Conservation (phyloP, 2,888 invertebrate species). For the Bimastos eiseni region DNA sequence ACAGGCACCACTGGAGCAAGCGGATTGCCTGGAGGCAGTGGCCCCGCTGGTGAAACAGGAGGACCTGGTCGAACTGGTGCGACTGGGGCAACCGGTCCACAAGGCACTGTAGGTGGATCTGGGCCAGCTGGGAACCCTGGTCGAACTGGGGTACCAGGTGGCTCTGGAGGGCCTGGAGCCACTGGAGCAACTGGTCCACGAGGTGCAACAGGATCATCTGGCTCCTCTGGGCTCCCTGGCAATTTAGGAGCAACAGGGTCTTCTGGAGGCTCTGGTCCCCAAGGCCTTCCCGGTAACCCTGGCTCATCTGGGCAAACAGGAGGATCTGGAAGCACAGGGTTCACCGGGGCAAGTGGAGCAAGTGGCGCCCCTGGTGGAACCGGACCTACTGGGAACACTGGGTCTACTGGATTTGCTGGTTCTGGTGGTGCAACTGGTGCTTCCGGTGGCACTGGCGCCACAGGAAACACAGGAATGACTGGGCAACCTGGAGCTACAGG, state of each 20-base stretch:
- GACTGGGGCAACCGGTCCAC: slow-evolving; percentile 25
- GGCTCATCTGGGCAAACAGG: slow-evolving; percentile 25
- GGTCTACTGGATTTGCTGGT: slow-evolving; percentile 21
- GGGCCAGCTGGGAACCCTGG: slow-evolving; percentile 35
- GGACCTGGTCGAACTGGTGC: slow-evolving; percentile 13
- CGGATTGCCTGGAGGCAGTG: not conserved
- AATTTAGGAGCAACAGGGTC: slow-evolving; percentile 31
- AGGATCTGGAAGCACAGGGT: slow-evolving; percentile 24
- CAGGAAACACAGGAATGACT: slow-evolving; percentile 21
- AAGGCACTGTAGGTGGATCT: slow-evolving; percentile 27
- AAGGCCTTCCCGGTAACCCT: slow-evolving; percentile 25
- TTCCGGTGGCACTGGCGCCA: slow-evolving; percentile 19
- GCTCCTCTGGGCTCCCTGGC: slow-evolving; percentile 36
- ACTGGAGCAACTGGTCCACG: slow-evolving; percentile 37
- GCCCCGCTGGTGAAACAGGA: slow-evolving; percentile 10
- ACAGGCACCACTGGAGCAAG: not conserved
- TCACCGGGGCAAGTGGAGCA: slow-evolving; percentile 20
- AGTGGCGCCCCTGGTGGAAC: slow-evolving; percentile 28
- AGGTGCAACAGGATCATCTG: slow-evolving; percentile 38
- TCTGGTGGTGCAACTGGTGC: slow-evolving; percentile 22
- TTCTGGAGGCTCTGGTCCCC: slow-evolving; percentile 39
- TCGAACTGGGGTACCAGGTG: slow-evolving; percentile 27
- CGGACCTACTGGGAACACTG: slow-evolving; percentile 26
- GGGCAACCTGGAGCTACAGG: slow-evolving; percentile 1
- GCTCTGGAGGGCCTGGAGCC: slow-evolving; percentile 34